Evolutionary conservation across 2,113 vertebrate genomes (phyloP).

Genomic region (Ophiodon elongatus): DNA sequence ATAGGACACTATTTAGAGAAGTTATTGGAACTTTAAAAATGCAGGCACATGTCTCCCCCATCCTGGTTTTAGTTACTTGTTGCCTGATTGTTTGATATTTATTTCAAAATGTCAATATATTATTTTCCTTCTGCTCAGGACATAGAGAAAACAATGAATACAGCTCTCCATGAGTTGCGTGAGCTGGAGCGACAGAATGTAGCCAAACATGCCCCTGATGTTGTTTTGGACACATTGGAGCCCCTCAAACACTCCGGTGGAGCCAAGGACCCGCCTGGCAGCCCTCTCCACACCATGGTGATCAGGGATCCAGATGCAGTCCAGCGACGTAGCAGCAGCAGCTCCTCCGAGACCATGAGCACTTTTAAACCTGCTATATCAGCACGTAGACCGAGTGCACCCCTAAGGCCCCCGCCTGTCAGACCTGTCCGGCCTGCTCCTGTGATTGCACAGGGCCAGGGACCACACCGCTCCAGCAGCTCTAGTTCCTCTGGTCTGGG

Average conservation of each 20-base stretch:
- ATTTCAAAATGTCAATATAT: neutral
- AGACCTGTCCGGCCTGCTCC: conserved; percentile 89
- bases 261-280: conserved; percentile 86
- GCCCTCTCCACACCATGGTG: conserved; percentile 96
- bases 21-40: neutral
- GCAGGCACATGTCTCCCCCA: neutral
- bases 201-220: conserved; percentile 95
- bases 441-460: conserved; percentile 82
- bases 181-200: conserved; percentile 98
- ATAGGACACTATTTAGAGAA: neutral
- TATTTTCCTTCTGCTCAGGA: conserved; percentile 84
- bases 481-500: conserved; percentile 95
- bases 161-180: conserved; percentile 94
- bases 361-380: conserved; percentile 96
- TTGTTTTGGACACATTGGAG: conserved; percentile 98
- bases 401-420: conserved; percentile 92
- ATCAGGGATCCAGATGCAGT: conserved; percentile 96
- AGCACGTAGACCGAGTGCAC: conserved; percentile 89
- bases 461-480: conserved; percentile 93
- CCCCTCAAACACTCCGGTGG: conserved; percentile 91
- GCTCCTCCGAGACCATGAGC: conserved; percentile 95
- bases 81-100: neutral
- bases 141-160: conserved; percentile 99
- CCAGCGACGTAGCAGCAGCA: conserved; percentile 93
- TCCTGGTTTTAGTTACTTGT: neutral